Evolutionary conservation across 1,140 invertebrate genomes (phyloP), one percentile per base, ranked within the genome.

Genomic region (Rhizoglyphus robini): DNA sequence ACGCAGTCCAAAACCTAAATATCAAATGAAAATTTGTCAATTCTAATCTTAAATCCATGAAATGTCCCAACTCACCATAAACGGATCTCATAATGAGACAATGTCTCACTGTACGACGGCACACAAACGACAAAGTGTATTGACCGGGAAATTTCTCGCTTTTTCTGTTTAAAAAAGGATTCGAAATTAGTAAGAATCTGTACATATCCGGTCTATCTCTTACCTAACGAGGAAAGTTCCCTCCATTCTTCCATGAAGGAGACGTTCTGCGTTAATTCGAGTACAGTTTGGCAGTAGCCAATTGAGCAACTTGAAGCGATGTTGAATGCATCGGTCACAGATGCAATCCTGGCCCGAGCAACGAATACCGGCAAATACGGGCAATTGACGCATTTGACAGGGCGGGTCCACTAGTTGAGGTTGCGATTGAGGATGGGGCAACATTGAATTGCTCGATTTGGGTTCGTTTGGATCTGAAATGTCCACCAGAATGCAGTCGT

Each of bases 121-220:
- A 64, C 11, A 64, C 46, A 30, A 64, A 64, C 18, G 63, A 64
- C 8, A 64, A 29, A 15, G 63, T 64, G 29, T 64, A 64, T 57
- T 64, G 63, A 32, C 46, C 46, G 20, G 63, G 63, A 64, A 64
- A 64, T 38, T 64, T 64, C 23, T 64, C 63, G 29, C 63, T 64
- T 57, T 64, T 64, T 31, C 61, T 63, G 23, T 51, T 47, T 57
- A 58, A 13, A 5, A 23, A 48, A 30, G 3, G 13, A 13, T 4
- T 18, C 4, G 46, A 58, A 36, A 15, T 29, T 63, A 11, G 46
- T n/a, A 63, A 4, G 30, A 23, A 41, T 58, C 54, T 30, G 32
- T 51, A 51, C 11, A 51, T 4, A 20, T 51, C 8, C 18, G 8
- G 36, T 11, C 8, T n/a, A n/a, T n/a, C n/a, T n/a, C n/a, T 3